Evolutionary conservation across 2,888 invertebrate species (phyloP).

Genomic region (Trissolcus japonicus): DNA sequence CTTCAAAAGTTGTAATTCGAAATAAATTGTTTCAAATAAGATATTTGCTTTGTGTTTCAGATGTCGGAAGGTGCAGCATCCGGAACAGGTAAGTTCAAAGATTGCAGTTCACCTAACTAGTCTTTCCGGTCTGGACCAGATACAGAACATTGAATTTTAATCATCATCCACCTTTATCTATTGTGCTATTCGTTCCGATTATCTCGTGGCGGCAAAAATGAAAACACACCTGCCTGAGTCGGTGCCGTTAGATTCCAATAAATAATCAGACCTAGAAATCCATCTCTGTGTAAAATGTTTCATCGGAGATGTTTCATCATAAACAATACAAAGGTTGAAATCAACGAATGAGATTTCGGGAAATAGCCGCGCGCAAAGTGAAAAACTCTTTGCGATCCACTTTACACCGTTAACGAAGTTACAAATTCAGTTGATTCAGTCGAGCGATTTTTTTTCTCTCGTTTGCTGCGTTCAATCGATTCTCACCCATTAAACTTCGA

Average conservation of each 20-base stretch:
- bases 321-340: too few relatives aligned
- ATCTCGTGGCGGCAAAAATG: background rate
- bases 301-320: too few relatives aligned
- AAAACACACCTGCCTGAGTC: constrained; percentile 5
- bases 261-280: too few relatives aligned
- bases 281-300: too few relatives aligned
- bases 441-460: background rate
- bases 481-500: constrained; percentile 4
- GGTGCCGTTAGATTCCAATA: background rate
- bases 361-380: too few relatives aligned
- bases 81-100: constrained; percentile 65
- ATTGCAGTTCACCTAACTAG: constrained; percentile 63
- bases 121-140: constrained; percentile 66
- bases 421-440: background rate
- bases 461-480: constrained; percentile 5
- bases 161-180: constrained; percentile 24
- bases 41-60: constrained; percentile 1
- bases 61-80: constrained; percentile 63
- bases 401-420: constrained; percentile 7
- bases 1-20: too few relatives aligned
- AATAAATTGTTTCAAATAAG: constrained; percentile 3
- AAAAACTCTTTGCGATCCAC: background rate
- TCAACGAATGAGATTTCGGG: too few relatives aligned
- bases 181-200: constrained; percentile 24
- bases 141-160: constrained; percentile 27